Conservation (phyloP, 2,113 vertebrate species). For the Apodemus speciosus region DNA sequence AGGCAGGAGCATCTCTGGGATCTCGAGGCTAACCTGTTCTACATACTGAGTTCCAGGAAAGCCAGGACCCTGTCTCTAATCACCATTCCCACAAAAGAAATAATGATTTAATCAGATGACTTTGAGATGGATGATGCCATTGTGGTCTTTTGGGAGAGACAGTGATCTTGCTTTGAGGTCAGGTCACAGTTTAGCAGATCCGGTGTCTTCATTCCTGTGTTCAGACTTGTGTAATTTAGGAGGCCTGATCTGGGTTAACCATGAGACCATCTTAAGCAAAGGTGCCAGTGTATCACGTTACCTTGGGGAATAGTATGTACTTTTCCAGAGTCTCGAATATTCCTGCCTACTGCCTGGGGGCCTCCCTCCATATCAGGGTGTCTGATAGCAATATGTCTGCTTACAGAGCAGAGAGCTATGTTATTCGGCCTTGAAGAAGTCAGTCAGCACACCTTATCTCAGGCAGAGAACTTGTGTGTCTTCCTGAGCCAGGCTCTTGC, state of each 20-base stretch:
- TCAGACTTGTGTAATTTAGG: slow-evolving; percentile 33
- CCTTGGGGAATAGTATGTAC: slow-evolving; percentile 24
- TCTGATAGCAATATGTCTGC: background rate
- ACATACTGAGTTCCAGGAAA: background rate
- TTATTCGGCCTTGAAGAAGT: background rate
- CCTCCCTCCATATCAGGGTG: background rate
- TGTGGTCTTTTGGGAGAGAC: background rate
- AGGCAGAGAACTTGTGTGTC: background rate
- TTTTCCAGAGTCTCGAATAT: slow-evolving; percentile 34
- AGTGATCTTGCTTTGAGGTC: background rate
- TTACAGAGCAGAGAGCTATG: background rate
- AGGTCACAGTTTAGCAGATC: slow-evolving; percentile 12
- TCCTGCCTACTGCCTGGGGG: background rate
- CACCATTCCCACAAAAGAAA: too few species aligned
- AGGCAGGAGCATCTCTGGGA: background rate
- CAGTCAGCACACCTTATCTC: background rate
- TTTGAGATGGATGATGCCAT: background rate
- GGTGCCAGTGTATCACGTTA: slow-evolving; percentile 4
- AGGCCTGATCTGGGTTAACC: background rate
- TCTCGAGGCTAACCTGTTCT: background rate
- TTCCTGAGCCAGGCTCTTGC: background rate
- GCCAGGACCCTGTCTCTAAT: background rate
- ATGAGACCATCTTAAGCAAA: background rate
- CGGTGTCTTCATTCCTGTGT: background rate
- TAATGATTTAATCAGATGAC: background rate